Evolutionary conservation across 2,888 invertebrate species (phyloP).

Genomic region (Archips xylosteana): DNA sequence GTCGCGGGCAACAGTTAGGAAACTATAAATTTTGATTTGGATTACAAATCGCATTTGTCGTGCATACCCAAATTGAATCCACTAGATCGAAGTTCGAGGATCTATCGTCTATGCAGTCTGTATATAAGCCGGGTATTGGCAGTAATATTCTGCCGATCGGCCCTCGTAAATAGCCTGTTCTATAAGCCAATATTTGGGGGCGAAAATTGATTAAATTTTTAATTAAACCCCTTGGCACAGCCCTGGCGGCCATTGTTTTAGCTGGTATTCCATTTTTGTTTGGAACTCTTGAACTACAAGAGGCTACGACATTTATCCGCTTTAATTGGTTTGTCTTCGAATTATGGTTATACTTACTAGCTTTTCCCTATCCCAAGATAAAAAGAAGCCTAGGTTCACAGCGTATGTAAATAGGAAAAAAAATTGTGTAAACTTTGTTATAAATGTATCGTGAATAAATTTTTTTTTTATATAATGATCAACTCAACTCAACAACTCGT

Average conservation of each 20-base stretch:
- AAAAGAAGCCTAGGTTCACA: too few species aligned
- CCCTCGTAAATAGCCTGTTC: conserved; percentile 14
- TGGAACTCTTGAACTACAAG: neutral
- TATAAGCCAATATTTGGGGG: conserved; percentile 31
- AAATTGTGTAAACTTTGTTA: too few species aligned
- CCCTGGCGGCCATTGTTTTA: conserved; percentile 28
- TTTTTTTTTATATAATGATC: too few species aligned
- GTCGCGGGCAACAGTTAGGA: too few species aligned
- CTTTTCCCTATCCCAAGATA: too few species aligned
- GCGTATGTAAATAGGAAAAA: too few species aligned
- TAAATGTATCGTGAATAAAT: too few species aligned
- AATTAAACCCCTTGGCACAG: conserved; percentile 38
- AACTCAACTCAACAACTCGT: too few species aligned
- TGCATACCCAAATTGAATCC: neutral
- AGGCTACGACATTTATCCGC: neutral
- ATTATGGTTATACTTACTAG: neutral
- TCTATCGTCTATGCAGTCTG: neutral
- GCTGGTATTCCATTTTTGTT: conserved; percentile 13
- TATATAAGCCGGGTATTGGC: neutral
- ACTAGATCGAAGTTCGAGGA: neutral
- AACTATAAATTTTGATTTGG: too few species aligned
- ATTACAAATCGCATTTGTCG: too few species aligned
- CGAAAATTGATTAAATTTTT: conserved; percentile 35
- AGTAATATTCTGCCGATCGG: conserved; percentile 16
- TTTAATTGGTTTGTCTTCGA: neutral